phyloP scores from a whole-genome alignment of 1,140 invertebrate species.

The Drosophila paulistorum region DNA sequence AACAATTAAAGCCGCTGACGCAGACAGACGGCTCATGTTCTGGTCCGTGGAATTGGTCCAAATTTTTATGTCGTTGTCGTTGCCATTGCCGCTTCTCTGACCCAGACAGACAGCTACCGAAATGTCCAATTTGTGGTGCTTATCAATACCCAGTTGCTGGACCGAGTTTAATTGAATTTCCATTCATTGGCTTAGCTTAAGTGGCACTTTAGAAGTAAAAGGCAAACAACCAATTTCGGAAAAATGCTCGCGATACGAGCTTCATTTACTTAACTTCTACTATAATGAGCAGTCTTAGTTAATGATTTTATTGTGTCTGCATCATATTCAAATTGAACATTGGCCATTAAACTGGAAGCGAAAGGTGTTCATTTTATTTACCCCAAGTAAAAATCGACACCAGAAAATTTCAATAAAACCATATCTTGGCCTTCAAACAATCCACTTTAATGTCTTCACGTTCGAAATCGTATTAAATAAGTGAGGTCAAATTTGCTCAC shows the following conservation, averaged over 20 bases:
- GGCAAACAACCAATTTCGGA: slow-evolving; percentile 25
- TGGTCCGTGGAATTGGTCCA: slow-evolving; percentile 8
- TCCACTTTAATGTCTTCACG: not conserved
- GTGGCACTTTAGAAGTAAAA: slow-evolving; percentile 50
- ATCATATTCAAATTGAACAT: slow-evolving; percentile 6
- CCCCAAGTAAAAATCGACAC: too few relatives aligned
- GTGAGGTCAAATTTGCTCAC: not conserved
- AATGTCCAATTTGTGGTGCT: slow-evolving; percentile 27
- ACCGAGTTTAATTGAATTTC: slow-evolving; percentile 53
- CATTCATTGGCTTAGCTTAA: slow-evolving; percentile 44
- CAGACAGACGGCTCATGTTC: not conserved
- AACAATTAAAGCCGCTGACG: slow-evolving; percentile 47
- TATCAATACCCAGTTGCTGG: slow-evolving; percentile 38
- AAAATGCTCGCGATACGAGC: slow-evolving; percentile 36
- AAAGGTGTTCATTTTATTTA: slow-evolving; percentile 22
- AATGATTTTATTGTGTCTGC: slow-evolving; percentile 44
- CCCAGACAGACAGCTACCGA: slow-evolving; percentile 44
- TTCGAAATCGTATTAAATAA: not conserved
- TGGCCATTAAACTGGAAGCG: slow-evolving; percentile 20
- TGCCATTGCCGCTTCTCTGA: slow-evolving; percentile 24
- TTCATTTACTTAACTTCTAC: slow-evolving; percentile 30
- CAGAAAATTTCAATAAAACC: too few relatives aligned
- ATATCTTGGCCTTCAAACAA: too few relatives aligned
- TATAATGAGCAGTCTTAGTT: slow-evolving; percentile 22
- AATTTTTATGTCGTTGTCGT: slow-evolving; percentile 32